Base-by-base conservation (phyloP, 2,797 vertebrate genomes). In the Iguana delicatissima region DNA sequence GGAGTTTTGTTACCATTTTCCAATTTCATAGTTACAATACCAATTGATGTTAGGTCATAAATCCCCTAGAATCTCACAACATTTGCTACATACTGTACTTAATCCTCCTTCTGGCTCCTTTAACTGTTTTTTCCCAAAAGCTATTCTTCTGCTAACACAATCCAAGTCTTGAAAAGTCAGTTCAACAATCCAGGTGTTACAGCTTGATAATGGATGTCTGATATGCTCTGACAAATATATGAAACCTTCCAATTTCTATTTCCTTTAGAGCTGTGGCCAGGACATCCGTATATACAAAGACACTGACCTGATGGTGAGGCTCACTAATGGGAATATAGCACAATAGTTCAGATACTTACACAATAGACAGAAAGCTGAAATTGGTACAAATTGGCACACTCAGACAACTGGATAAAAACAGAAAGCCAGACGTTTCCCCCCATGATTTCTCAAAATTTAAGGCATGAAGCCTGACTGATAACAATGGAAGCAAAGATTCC, bases 31-130 rank as follows among this genome's bases (percentile, higher is more conserved):
- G 50, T 84, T 92, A 92, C 1, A 4, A 38, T 93, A 89, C 85
- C 29, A 92, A 90, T 88, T 26, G 46, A 32, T 89, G 12, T 89
- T 92, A 92, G 91, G 89, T n/a, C 82, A 93, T 46, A 92, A 91
- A 95, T 94, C 86, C 64, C 22, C 38, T 89, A 73, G 67, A 85
- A 93, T 94, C 79, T 57, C 81, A 84, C 92, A 89, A 89, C 12
- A 87, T 91, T 90, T 95, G 77, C 88, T 93, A 73, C 82, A 86
- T 85, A 93, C 12, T 87, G 82, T 91, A 90, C 59, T 88, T 92
- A 82, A 93, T 91, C 69, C 92, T 89, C 77, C 32, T 91, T 88
- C 91, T 72, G 91, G 52, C 0, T 69, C 1, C 67, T 92, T 88
- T 84, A 90, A 95, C 89, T 55, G 81, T 80, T 24, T 80, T 92